Evolutionary conservation across 2,797 vertebrate species (phyloP), one percentile per base, ranked within the genome.

Genomic region (Tragopan temminckii): DNA sequence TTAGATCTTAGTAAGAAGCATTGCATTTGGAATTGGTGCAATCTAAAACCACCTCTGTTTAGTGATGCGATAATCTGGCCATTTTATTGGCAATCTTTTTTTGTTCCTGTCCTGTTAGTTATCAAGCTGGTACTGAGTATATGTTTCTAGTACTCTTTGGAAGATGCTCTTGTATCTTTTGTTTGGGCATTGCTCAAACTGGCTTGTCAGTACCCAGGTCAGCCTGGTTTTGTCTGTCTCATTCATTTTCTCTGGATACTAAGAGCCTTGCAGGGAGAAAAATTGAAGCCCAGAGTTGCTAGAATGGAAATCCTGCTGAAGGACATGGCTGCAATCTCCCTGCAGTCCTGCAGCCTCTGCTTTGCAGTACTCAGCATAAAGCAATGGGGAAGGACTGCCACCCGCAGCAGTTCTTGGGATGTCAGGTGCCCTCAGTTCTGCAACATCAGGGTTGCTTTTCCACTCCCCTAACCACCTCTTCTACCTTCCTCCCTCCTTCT

Each of bases 261-360:
- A 27, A 42, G 62, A 75, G 38, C 62, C 55, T 66, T 81, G 85
- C 90, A 29, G 63, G 66, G 80, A 46, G 58, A 40, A 76, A n/a
- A 66, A 58, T 23, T 36, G 77, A 43, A 77, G 88, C 48, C 72
- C 24, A 2, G 71, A 24, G 43, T 9, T 70, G 72, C 90, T 63
- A 66, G 89, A 57, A 5, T 77, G 87, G 87, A 35, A 66, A 86
- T 80, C 19, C 55, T 69, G 87, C 80, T 94, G 95, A 96, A 96
- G 95, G 96, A 25, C 96, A 62, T 12, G 53, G 89, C 96, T 92
- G 95, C 77, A 64, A 12, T 78, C 35, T 92, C 12, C 69, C 95
- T 95, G 96, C 95, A 97, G 4, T 95, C 91, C 89, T 96, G 93
- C 94, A 94, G 95, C 93, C 42, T 74, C 77, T 23, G 2, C 87